Evolutionary conservation across 2,113 vertebrate genomes (phyloP).

Genomic region (Montifringilla adamsi): DNA sequence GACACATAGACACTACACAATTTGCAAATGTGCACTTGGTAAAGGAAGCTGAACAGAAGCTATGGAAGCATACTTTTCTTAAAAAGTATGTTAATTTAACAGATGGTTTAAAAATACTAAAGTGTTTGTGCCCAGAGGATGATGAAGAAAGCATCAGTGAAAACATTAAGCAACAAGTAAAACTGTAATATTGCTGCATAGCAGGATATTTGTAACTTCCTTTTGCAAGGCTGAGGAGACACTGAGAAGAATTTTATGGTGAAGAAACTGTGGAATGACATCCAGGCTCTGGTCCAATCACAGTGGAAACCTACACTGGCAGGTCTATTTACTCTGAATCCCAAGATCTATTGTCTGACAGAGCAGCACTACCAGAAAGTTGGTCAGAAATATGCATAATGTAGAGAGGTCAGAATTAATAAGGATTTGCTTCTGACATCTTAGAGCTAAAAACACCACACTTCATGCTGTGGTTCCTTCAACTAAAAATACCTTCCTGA

Average conservation of each 20-base stretch:
- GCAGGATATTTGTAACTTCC: not conserved
- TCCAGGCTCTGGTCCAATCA: not conserved
- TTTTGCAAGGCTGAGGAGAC: not conserved
- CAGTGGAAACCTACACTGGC: not conserved
- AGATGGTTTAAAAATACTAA: not conserved
- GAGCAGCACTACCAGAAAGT: not conserved
- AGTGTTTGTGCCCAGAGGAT: not conserved
- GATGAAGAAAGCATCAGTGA: not conserved
- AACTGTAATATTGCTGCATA: not conserved
- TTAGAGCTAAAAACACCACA: not conserved
- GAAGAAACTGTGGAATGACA: not conserved
- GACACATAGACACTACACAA: not conserved
- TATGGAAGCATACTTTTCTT: not conserved
- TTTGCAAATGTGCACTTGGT: not conserved
- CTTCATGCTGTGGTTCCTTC: not conserved
- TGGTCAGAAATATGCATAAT: not conserved
- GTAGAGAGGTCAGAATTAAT: conserved; percentile 22
- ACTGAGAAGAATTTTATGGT: not conserved
- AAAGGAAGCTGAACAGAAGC: not conserved
- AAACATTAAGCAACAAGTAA: conserved; percentile 2
- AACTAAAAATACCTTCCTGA: conserved; percentile 2
- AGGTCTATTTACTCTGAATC: conserved; percentile 3
- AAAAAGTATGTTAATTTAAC: not conserved
- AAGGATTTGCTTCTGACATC: not conserved
- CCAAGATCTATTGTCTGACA: not conserved